A percentile compares a stretch with the other conserved stretches of the same genome.
Conservation (phyloP, 2,888 invertebrate species). For the Drosophila mettleri region DNA sequence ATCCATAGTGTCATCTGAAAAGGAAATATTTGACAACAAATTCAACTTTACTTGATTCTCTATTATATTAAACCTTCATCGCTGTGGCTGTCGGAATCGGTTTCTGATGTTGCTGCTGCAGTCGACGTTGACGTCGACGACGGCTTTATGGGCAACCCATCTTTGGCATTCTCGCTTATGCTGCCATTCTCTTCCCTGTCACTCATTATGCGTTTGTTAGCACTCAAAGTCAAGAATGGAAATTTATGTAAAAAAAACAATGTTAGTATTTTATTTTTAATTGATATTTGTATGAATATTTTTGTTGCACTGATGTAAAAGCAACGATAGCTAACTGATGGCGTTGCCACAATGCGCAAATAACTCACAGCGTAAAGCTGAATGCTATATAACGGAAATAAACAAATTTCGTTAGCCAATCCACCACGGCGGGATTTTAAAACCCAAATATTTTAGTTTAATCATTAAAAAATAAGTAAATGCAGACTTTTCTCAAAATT, state of each 20-base stretch:
- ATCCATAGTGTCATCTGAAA: conserved; percentile 86
- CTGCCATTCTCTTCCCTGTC: conserved; percentile 24
- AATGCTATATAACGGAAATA: conserved; percentile 15
- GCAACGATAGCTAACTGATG: background rate
- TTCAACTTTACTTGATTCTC: conserved; percentile 12
- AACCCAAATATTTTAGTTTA: background rate
- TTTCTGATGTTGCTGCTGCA: conserved; percentile 12
- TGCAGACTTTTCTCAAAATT: conserved; percentile 33
- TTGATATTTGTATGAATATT: conserved; percentile 15
- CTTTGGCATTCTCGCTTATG: conserved; percentile 7
- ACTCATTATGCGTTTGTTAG: conserved; percentile 32
- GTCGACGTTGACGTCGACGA: conserved; percentile 7
- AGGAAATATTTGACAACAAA: conserved; percentile 8
- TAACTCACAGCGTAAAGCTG: background rate
- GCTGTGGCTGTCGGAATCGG: conserved; percentile 34
- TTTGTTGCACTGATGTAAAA: conserved; percentile 30
- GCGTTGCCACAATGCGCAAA: conserved; percentile 31
- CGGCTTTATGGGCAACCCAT: conserved; percentile 2
- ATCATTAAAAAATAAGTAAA: conserved; percentile 10
- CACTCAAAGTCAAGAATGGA: background rate
- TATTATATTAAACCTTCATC: conserved; percentile 29
- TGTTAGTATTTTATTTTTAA: conserved; percentile 20
- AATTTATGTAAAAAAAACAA: background rate
- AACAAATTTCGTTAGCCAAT: background rate
- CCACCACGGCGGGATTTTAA: background rate